phyloP scores from a whole-genome alignment of 2,888 invertebrate species.

The Agonopterix heracliana region DNA sequence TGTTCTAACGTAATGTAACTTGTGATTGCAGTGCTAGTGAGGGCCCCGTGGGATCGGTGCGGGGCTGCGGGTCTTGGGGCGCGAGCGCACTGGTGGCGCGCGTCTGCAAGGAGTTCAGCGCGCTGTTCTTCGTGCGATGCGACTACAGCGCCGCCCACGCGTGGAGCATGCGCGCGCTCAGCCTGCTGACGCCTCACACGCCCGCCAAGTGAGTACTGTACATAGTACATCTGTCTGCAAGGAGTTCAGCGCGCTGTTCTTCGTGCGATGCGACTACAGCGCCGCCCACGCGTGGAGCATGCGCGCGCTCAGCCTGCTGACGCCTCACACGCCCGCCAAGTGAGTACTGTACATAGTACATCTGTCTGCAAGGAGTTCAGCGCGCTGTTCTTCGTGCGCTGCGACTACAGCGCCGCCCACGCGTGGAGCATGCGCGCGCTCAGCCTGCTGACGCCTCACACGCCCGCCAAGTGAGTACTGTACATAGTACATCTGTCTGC shows the following conservation, averaged over 20 bases:
- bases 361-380: constrained; percentile 91
- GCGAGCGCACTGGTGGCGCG: constrained; percentile 76
- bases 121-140: constrained; percentile 88
- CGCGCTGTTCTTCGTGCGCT: constrained; percentile 86
- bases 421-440: constrained; percentile 88
- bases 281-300: constrained; percentile 87
- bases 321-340: constrained; percentile 78
- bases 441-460: constrained; percentile 77
- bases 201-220: constrained; percentile 73
- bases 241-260: constrained; percentile 89
- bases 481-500: constrained; percentile 71
- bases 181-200: constrained; percentile 78
- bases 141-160: constrained; percentile 88
- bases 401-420: constrained; percentile 89
- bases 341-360: constrained; percentile 28
- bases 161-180: constrained; percentile 87
- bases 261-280: constrained; percentile 90
- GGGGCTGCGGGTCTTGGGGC: constrained; percentile 38
- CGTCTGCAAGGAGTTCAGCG: constrained; percentile 88
- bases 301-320: constrained; percentile 82
- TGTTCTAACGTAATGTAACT: no score
- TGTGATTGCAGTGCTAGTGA: not conserved
- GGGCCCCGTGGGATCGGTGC: constrained; percentile 11
- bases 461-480: constrained; percentile 76
- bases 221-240: constrained; percentile 78